Conservation (phyloP, 2,113 vertebrate genomes). For the Macroglossus sobrinus region DNA sequence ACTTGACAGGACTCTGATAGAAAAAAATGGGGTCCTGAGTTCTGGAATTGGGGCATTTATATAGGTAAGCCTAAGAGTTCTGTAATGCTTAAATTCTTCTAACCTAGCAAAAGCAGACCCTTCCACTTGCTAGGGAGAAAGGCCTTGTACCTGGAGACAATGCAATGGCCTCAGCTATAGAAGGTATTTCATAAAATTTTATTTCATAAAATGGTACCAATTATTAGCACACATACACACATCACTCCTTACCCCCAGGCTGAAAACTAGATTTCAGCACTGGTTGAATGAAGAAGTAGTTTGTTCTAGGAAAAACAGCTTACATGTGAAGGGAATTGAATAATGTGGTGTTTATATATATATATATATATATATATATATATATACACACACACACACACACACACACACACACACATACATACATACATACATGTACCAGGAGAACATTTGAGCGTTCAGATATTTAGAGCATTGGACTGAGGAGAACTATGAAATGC, state of each 20-base stretch:
- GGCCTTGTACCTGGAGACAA: neutral
- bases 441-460: neutral
- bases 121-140: neutral
- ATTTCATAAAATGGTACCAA: neutral
- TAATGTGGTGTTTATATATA: neutral
- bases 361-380: no score
- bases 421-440: neutral
- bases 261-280: neutral
- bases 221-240: neutral
- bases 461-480: neutral
- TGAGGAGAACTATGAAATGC: neutral
- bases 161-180: neutral
- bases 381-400: no score
- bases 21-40: neutral
- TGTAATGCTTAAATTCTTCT: neutral
- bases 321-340: neutral
- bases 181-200: neutral
- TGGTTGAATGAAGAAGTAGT: neutral
- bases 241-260: neutral
- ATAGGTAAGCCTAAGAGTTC: neutral
- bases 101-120: neutral
- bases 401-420: no score
- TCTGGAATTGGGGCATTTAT: neutral
- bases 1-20: neutral
- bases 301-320: neutral